Evolutionary conservation across 2,888 invertebrate genomes (phyloP).

Genomic region (Lamellibrachia columna): DNA sequence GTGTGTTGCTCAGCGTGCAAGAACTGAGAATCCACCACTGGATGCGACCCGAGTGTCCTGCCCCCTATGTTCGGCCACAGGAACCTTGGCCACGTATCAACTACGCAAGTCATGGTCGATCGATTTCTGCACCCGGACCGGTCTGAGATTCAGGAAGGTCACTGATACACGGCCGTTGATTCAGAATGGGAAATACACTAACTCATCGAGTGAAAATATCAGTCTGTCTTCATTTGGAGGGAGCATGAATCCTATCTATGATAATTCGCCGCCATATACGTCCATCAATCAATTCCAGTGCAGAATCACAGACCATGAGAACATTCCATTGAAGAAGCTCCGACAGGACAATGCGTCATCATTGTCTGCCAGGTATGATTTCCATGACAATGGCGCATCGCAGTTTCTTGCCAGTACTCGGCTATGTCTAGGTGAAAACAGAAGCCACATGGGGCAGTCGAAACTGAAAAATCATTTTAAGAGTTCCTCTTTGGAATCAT

Average conservation of each 20-base stretch:
- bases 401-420: background rate
- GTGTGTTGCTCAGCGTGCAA: background rate
- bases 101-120: background rate
- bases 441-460: background rate
- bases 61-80: background rate
- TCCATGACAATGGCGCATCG: background rate
- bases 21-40: background rate
- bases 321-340: background rate
- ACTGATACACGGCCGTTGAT: background rate
- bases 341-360: background rate
- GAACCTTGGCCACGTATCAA: background rate
- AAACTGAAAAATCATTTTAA: constrained; percentile 9
- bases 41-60: background rate
- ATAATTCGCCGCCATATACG: background rate
- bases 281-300: background rate
- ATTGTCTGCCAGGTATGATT: background rate
- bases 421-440: background rate
- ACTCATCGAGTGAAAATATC: background rate
- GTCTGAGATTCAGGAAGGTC: background rate
- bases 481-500: constrained; percentile 4
- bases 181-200: background rate
- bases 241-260: background rate
- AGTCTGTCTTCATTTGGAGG: background rate
- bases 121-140: background rate
- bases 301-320: background rate